Evolutionary conservation across 30 jellyfish, hydroid and myxozoan species (phyloP).

Genomic region (Pseudorhiza aurosa): DNA sequence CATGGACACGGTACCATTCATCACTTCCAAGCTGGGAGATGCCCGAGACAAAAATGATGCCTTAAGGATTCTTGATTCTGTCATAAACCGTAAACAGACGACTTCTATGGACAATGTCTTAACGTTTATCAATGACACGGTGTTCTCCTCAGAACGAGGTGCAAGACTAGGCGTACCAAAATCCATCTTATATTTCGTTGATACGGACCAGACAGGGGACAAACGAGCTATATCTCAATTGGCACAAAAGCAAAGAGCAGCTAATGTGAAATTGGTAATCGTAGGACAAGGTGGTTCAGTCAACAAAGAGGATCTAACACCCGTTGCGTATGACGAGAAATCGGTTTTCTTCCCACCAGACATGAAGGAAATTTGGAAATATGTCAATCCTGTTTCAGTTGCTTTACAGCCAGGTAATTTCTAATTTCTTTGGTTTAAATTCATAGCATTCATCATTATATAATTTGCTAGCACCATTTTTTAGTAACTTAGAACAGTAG

Average conservation of each 20-base stretch:
- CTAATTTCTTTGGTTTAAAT: too few relatives aligned
- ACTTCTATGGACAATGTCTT: conserved; percentile 39
- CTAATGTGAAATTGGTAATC: conserved; percentile 64
- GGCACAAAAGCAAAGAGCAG: conserved; percentile 71
- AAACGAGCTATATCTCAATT: conserved; percentile 40
- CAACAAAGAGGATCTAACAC: conserved; percentile 1
- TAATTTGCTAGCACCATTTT: too few relatives aligned
- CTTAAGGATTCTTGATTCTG: neutral
- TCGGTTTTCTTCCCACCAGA: conserved; percentile 76
- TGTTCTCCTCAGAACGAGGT: conserved; percentile 75
- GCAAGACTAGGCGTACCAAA: conserved; percentile 80
- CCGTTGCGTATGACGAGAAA: conserved; percentile 37
- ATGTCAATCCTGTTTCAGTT: conserved; percentile 42
- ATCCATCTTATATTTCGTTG: conserved; percentile 79
- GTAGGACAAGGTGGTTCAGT: conserved; percentile 67
- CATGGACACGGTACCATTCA: conserved; percentile 37
- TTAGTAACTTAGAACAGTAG: too few relatives aligned
- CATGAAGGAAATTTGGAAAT: conserved; percentile 29
- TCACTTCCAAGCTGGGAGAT: conserved; percentile 36
- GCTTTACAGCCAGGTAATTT: conserved; percentile 81
- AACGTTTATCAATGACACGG: conserved; percentile 62
- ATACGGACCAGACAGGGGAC: conserved; percentile 37
- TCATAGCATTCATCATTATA: too few relatives aligned
- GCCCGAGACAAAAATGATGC: conserved; percentile 6
- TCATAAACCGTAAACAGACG: conserved; percentile 22